phyloP scores from a whole-genome alignment of 2,797 vertebrate species.

The Mus caroli region DNA sequence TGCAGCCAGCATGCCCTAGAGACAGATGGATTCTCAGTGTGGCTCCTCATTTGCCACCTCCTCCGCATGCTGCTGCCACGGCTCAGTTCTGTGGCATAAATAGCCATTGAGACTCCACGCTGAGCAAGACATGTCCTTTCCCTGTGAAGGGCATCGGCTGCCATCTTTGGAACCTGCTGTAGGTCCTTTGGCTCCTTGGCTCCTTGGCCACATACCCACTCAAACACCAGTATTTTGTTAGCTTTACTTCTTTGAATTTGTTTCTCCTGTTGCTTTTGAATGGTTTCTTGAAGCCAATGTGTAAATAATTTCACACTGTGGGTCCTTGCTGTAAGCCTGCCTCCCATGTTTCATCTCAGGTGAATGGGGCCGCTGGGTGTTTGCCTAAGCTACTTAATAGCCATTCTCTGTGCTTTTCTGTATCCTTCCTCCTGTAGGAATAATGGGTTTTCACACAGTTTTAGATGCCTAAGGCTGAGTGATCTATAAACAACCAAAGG shows the following conservation, averaged over 20 bases:
- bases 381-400: not conserved
- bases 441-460: not conserved
- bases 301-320: not conserved
- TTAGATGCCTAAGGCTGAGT: not conserved
- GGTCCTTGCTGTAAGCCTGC: not conserved
- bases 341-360: too few species aligned
- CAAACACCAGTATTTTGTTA: not conserved
- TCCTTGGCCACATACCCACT: not conserved
- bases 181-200: not conserved
- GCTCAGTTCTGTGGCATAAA: not conserved
- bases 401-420: not conserved
- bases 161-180: not conserved
- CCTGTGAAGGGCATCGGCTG: not conserved
- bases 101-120: not conserved
- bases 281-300: not conserved
- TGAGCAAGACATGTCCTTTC: not conserved
- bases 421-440: not conserved
- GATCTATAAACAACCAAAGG: not conserved
- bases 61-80: not conserved
- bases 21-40: not conserved
- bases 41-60: not conserved
- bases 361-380: not conserved
- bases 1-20: not conserved
- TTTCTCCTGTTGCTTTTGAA: not conserved
- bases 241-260: not conserved